Percentiles rank a stretch among this genome's conserved stretches.
Conservation (phyloP, 92 coral and sea anemone genomes). For the Parazoanthus darwini region DNA sequence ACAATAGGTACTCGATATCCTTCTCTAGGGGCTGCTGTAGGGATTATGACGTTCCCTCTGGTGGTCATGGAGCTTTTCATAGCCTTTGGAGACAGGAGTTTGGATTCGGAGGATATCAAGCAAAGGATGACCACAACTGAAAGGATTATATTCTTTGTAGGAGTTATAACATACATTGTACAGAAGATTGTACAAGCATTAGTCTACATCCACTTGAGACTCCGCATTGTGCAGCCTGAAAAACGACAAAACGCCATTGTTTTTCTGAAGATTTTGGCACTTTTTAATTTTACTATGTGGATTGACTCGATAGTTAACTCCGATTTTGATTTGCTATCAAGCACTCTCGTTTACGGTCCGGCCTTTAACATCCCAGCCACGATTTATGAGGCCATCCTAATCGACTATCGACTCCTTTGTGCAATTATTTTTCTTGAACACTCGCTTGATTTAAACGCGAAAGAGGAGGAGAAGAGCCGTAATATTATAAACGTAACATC, state of each 20-base stretch:
- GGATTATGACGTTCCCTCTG: not conserved
- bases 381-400: not conserved
- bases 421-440: slow-evolving; percentile 10
- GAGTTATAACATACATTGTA: not conserved
- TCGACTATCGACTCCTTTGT: slow-evolving; percentile 1
- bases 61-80: slow-evolving; percentile 2
- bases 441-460: not conserved
- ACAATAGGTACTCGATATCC: not conserved
- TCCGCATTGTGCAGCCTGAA: slow-evolving; percentile 1
- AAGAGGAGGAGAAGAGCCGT: not conserved
- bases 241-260: slow-evolving; percentile 25
- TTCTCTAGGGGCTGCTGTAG: not conserved
- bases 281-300: slow-evolving; percentile 51
- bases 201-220: slow-evolving; percentile 31
- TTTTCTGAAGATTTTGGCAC: slow-evolving; percentile 30
- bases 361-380: slow-evolving; percentile 4
- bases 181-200: slow-evolving; percentile 40
- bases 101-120: not conserved
- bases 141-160: not conserved
- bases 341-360: not conserved
- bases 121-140: not conserved
- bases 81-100: not conserved
- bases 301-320: slow-evolving; percentile 16
- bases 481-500: not conserved
- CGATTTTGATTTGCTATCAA: not conserved